A percentile compares a stretch with the other conserved stretches of the same genome.
Conservation (phyloP, 2,113 vertebrate species). For the Oenanthe melanoleuca region DNA sequence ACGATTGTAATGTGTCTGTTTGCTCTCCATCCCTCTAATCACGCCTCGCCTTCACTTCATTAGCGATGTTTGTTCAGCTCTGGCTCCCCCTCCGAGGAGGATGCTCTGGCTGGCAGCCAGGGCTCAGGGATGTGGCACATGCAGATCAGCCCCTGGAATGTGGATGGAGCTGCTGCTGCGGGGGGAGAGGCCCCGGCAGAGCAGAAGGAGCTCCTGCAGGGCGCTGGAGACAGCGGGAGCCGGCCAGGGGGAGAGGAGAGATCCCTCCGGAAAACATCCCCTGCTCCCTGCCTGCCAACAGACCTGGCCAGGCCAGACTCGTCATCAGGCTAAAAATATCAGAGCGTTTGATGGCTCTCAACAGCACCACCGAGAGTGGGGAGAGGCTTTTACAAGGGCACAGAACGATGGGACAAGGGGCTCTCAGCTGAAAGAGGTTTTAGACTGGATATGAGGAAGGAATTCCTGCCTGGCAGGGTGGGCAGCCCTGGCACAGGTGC, state of each 20-base stretch:
- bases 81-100: slow-evolving; percentile 56
- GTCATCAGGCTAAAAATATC: neutral
- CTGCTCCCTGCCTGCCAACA: neutral
- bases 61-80: slow-evolving; percentile 65
- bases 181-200: neutral
- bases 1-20: slow-evolving; percentile 46
- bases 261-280: neutral
- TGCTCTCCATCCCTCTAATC: slow-evolving; percentile 63
- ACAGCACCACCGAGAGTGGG: neutral
- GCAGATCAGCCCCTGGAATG: slow-evolving; percentile 66
- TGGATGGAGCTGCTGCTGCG: neutral
- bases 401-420: neutral
- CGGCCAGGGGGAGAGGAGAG: neutral
- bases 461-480: neutral
- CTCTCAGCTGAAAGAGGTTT: neutral
- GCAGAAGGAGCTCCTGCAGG: accelerated
- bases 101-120: slow-evolving; percentile 51
- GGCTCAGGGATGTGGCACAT: slow-evolving; percentile 79
- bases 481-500: neutral
- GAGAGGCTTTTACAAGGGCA: neutral
- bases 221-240: accelerated
- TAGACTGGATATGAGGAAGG: neutral
- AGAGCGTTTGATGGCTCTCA: neutral
- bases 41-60: slow-evolving; percentile 50
- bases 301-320: neutral